Base-by-base conservation (phyloP, 2,113 vertebrate genomes). In the Chaetorhynchus papuensis region DNA sequence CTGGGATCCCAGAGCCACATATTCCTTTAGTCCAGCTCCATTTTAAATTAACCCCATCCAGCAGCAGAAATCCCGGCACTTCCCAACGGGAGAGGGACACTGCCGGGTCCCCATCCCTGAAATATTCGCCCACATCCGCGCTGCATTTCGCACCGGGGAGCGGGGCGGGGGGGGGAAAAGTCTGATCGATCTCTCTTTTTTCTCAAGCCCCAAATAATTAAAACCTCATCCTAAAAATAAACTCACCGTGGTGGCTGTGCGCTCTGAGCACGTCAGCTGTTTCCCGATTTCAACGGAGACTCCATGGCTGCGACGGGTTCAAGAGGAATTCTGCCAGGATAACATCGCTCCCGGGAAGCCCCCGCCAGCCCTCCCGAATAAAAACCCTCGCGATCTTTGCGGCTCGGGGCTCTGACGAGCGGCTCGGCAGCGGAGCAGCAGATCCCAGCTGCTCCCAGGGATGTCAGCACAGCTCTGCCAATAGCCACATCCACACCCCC, bases 391-490 rank as follows among this genome's bases (percentile, higher is more conserved):
- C 26, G 74, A 92, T 96, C 87, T 84, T 63, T 54, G 95, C 89
- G 69, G 95, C 97, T 96, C 95, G 97, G 76, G 94, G 98, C 97
- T 98, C 96, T 94, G 97, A 96, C 83, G 84, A 96, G 97, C 96
- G 66, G 95, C 94, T 97, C 96, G 35, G 96, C 97, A 96, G 96
- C 97, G 70, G 90, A 97, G 97, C 96, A 97, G 97, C 96, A 93
- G 94, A 93, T 97, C 96, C 97, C 98, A 97, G 98, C 98, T 98
- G 98, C 82, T 98, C 91, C 53, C 87, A 96, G 95, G 96, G 98
- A 97, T 98, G 97, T 95, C 98, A 98, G 44, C 69, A 90, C 87
- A 94, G 97, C 97, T 96, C 98, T 98, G 98, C 97, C 97, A 97
- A 97, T 90, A 96, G 96, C 96, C 97, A 96, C 96, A 97, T 93